Conservation (phyloP, 2,888 invertebrate genomes). For the Synanthedon vespiformis region DNA sequence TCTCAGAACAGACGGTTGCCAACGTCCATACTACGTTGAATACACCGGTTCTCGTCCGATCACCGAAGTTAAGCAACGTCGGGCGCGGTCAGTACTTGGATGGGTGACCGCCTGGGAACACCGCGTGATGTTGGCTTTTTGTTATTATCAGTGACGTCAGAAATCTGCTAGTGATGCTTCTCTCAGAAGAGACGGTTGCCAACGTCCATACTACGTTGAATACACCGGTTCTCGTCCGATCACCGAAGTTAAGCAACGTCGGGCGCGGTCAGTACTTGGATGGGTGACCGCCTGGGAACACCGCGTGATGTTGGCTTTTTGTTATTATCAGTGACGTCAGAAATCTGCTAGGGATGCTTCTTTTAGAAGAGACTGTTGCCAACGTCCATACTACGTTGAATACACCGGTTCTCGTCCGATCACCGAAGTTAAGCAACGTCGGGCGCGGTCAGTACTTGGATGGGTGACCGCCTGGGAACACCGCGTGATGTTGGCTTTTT, state of each 20-base stretch:
- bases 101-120: conserved; percentile 18
- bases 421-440: conserved; percentile 21
- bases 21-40: too few relatives aligned
- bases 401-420: conserved; percentile 21
- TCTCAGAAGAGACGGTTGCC: conserved; percentile 2
- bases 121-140: conserved; percentile 12
- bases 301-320: conserved; percentile 17
- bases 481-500: conserved; percentile 12
- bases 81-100: conserved; percentile 15
- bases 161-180: too few relatives aligned
- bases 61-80: conserved; percentile 17
- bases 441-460: conserved; percentile 20
- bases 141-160: not conserved
- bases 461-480: conserved; percentile 22
- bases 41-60: conserved; percentile 17
- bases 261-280: conserved; percentile 20
- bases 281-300: conserved; percentile 22
- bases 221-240: conserved; percentile 21
- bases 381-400: conserved; percentile 19
- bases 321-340: not conserved
- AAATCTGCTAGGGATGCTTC: too few relatives aligned
- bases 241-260: conserved; percentile 21
- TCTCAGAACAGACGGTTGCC: too few relatives aligned
- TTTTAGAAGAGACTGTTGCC: conserved; percentile 2
- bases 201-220: conserved; percentile 19